Evolutionary conservation across 1,140 invertebrate species (phyloP).

Genomic region (Onthophagus taurus): DNA sequence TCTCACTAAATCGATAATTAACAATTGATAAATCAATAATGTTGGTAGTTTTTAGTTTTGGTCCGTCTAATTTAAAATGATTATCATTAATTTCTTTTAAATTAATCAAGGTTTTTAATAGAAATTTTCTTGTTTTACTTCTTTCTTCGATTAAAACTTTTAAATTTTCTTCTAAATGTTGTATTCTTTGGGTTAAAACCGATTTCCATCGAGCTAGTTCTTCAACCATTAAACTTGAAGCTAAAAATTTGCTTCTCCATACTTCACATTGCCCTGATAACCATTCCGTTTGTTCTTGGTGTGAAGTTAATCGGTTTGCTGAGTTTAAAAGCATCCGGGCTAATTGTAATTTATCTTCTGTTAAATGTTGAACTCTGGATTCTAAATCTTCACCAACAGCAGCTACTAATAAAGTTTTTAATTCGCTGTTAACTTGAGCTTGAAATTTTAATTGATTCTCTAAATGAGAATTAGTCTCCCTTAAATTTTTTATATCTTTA

Average conservation of each 20-base stretch:
- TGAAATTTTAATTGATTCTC: conserved; percentile 65
- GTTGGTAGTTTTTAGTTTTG: conserved; percentile 33
- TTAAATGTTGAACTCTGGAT: conserved; percentile 76
- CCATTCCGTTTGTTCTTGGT: conserved; percentile 88
- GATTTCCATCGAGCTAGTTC: conserved; percentile 80
- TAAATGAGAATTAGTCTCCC: conserved; percentile 52
- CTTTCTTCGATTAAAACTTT: conserved; percentile 67
- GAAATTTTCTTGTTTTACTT: conserved; percentile 56
- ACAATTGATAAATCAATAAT: conserved; percentile 37
- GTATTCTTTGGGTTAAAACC: conserved; percentile 61
- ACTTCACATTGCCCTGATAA: conserved; percentile 88
- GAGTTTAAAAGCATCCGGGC: conserved; percentile 76
- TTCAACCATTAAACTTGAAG: conserved; percentile 85
- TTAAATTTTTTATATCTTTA: conserved; percentile 47
- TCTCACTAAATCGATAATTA: conserved; percentile 34
- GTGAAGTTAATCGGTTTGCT: conserved; percentile 70
- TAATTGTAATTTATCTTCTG: conserved; percentile 82
- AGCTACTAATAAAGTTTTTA: conserved; percentile 87
- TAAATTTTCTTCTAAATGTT: conserved; percentile 63
- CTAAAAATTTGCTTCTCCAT: conserved; percentile 91
- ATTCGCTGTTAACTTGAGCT: conserved; percentile 73
- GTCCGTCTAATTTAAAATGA: conserved; percentile 18
- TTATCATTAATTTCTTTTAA: conserved; percentile 32
- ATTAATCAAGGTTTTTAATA: conserved; percentile 59
- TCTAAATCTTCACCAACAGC: conserved; percentile 90